Evolutionary conservation across 2,113 vertebrate species (phyloP), one percentile per base, ranked within the genome.

Genomic region (Psephotus haematonotus): DNA sequence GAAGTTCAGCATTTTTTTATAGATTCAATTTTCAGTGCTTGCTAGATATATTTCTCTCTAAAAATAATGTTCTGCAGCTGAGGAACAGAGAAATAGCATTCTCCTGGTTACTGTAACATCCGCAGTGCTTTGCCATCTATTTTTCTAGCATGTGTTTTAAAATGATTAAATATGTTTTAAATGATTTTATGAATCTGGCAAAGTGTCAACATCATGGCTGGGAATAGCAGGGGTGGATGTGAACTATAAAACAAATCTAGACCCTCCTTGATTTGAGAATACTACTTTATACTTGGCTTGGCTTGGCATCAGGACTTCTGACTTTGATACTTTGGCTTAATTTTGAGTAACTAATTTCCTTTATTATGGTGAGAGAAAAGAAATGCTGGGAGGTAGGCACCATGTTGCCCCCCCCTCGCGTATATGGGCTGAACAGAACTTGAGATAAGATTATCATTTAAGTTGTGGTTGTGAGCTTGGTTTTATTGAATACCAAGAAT

Each of bases 41-140:
- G 78, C 60, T 83, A 78, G 89, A 86, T 92, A 72, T 83, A 90
- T 95, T 92, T 88, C 67, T 84, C 69, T 79, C 69, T 90, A 95
- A 91, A 96, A 96, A 91, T 88, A 95, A 82, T 49, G 41, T 92
- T 65, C 85, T 74, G 47, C 80, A 79, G 86, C 82, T 94, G 92
- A 90, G 78, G 35, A 78, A 59, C 60, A 76, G 50, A 53, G 88
- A 90, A 78, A 53, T 57, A 76, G 71, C 31, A 37, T 52, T 87
- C 67, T 74, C 76, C 33, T 55, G 68, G 49, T 88, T 92, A 71
- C 44, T 95, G 88, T 90, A 84, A 47, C 43, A 86, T 84, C 91
- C 96, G 85, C 89, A 86, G 23, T 70, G 69, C 78, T 86, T 71
- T 81, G 43, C 78, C 50, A 64, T 92, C 43, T 93, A 59, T 96